A percentile compares a stretch with the other conserved stretches of the same genome.
Evolutionary conservation across 2,797 vertebrate species (phyloP).

Genomic region (Anguilla megastoma): DNA sequence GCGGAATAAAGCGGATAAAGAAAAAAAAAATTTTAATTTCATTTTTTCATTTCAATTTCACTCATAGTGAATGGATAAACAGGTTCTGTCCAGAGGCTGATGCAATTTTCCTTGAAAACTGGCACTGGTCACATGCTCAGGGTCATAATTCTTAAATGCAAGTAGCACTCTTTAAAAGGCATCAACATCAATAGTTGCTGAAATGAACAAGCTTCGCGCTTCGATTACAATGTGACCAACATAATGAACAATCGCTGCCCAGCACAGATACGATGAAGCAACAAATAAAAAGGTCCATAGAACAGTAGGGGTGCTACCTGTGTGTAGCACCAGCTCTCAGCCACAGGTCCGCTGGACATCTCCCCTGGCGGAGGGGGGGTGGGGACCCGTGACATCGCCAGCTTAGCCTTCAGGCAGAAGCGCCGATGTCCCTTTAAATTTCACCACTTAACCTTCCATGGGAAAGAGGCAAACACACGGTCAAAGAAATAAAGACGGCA

Average conservation of each 20-base stretch:
- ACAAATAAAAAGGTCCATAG: not conserved
- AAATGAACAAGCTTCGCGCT: not conserved
- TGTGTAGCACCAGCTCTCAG: slow-evolving; percentile 99
- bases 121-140: too few relatives aligned
- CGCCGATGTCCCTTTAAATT: slow-evolving; percentile 60
- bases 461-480: slow-evolving; percentile 31
- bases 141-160: too few relatives aligned
- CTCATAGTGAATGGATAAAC: too few relatives aligned
- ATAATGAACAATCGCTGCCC: not conserved
- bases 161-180: too few relatives aligned
- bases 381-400: slow-evolving; percentile 90
- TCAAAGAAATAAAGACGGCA: slow-evolving; percentile 35
- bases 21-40: too few relatives aligned
- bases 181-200: not conserved
- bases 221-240: not conserved
- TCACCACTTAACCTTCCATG: slow-evolving; percentile 58
- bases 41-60: too few relatives aligned
- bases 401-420: slow-evolving; percentile 59
- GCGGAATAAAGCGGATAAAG: too few relatives aligned
- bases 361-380: slow-evolving; percentile 92
- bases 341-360: slow-evolving; percentile 93
- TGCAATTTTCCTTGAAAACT: too few relatives aligned
- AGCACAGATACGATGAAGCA: not conserved
- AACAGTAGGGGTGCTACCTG: slow-evolving; percentile 74
- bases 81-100: too few relatives aligned